Conservation (phyloP, 2,113 vertebrate species). For the Anseranas semipalmata region DNA sequence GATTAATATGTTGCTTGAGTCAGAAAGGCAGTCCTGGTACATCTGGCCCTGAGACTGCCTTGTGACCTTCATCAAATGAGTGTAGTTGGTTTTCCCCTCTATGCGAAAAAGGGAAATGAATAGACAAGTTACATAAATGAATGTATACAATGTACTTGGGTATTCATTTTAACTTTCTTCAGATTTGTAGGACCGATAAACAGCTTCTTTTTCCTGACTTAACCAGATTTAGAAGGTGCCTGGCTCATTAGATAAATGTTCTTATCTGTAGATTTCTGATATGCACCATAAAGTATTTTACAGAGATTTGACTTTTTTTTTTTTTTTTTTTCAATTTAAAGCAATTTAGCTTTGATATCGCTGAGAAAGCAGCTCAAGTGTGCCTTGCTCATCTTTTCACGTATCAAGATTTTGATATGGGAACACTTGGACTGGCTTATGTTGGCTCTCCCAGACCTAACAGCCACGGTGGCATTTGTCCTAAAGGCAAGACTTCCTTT, state of each 20-base stretch:
- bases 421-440: conserved; percentile 93
- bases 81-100: not conserved
- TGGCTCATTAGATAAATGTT: not conserved
- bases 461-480: conserved; percentile 94
- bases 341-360: conserved; percentile 98
- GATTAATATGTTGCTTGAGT: not conserved
- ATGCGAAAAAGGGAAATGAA: not conserved
- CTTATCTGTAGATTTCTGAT: not conserved
- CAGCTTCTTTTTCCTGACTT: not conserved
- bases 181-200: not conserved
- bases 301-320: not conserved
- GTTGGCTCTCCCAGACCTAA: conserved; percentile 90
- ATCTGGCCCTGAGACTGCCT: not conserved
- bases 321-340: conserved; percentile 65
- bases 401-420: conserved; percentile 97
- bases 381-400: conserved; percentile 98
- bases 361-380: conserved; percentile 89
- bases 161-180: not conserved
- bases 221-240: not conserved
- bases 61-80: not conserved
- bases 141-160: not conserved
- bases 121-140: not conserved
- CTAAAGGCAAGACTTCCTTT: conserved; percentile 83
- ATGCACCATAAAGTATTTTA: not conserved
- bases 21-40: not conserved